Evolutionary conservation across 2,113 vertebrate genomes (phyloP), one percentile per base, ranked within the genome.

Genomic region (Cettia cetti): DNA sequence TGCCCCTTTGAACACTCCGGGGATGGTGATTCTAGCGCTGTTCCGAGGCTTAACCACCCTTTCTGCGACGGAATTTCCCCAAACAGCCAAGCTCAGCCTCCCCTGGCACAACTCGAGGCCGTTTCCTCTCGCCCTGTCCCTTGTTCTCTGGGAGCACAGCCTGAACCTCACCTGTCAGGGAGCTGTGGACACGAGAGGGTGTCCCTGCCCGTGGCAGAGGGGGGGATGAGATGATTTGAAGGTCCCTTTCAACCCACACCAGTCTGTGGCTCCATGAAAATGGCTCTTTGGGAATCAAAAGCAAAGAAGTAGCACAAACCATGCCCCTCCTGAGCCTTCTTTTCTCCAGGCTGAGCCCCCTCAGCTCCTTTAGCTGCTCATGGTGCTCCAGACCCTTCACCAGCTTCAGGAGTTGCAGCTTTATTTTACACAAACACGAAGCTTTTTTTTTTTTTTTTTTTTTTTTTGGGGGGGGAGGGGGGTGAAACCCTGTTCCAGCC

Each of bases 371-470:
- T 13, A 56, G 21, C n/a, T 6, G 0, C 28, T 31, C 44, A 71
- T 42, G 44, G 0, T 27, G 18, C 27, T 33, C 42, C 66, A 28
- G 11, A 21, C 59, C 59, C 66, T 59, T 11, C 52, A 20, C 2
- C 35, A 56, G 8, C 59, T 13, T 0, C 3, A 2, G 11, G 18
- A 3, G 3, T 0, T 42, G n/a, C n/a, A n/a, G n/a, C n/a, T n/a
- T n/a, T n/a, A n/a, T n/a, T 56, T 31, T 10, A 10, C 7, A 4
- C 5, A 12, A 42, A 30, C 9, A 4, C 1, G 0, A 11, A n/a
- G 50, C 2, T 77, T 49, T 44, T 21, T 8, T n/a, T n/a, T n/a
- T n/a, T n/a, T n/a, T n/a, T n/a, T n/a, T n/a, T n/a, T n/a, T n/a
- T n/a, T n/a, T n/a, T n/a, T n/a, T n/a, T n/a, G n/a, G n/a, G n/a